These are phyloP conservation scores for Lepus townsendii DNA, from an alignment of 2,797 vertebrate species.

Conservation along the genomic window DNA sequence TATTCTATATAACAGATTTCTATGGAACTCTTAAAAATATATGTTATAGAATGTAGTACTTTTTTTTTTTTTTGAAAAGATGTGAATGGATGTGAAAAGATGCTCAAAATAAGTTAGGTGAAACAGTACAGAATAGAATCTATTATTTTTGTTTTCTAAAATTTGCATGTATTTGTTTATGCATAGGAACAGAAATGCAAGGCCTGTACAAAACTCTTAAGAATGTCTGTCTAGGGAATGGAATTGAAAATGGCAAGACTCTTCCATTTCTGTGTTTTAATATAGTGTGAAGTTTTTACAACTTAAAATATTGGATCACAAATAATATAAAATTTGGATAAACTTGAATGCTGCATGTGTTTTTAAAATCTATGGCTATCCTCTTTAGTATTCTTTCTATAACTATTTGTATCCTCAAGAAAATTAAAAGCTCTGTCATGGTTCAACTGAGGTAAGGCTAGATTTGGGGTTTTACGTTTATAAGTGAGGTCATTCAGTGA, in stretches of 20 bases:
- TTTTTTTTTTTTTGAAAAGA: background rate
- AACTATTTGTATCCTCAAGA: constrained; percentile 31
- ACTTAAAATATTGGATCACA: background rate
- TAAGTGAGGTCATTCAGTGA: constrained; percentile 46
- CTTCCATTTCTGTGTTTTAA: background rate
- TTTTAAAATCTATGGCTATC: background rate
- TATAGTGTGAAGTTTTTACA: constrained; percentile 1
- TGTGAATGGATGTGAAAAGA: constrained; percentile 11
- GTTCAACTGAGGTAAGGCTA: constrained; percentile 12
- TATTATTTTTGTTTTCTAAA: constrained; percentile 34
- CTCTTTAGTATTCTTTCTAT: background rate
- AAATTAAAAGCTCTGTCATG: background rate
- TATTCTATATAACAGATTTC: background rate
- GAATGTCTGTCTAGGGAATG: background rate
- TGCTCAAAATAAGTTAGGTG: background rate
- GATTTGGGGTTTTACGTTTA: background rate
- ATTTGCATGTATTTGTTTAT: background rate
- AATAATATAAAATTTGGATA: background rate
- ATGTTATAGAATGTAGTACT: background rate
- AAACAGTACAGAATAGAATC: background rate
- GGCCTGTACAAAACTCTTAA: background rate
- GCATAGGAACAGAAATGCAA: background rate
- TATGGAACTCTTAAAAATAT: background rate
- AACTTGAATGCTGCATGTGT: constrained; percentile 4
- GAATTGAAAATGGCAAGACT: background rate